Evolutionary conservation across 2,113 vertebrate species (phyloP).

Genomic region (Bubo bubo): DNA sequence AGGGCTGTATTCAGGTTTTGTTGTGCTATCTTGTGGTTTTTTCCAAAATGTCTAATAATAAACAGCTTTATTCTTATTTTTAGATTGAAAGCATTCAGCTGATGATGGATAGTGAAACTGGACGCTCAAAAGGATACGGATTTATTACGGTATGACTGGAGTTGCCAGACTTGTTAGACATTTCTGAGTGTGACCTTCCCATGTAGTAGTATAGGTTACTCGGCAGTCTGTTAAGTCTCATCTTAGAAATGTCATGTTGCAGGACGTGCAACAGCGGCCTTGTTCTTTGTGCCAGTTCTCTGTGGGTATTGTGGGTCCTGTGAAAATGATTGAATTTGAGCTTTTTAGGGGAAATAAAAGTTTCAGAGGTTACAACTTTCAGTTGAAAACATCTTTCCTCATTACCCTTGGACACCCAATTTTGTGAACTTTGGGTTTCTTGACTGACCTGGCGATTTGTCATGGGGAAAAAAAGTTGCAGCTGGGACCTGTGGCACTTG

Average conservation of each 20-base stretch:
- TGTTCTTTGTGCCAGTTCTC: background rate
- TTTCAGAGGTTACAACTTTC: background rate
- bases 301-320: background rate
- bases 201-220: background rate
- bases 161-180: background rate
- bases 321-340: background rate
- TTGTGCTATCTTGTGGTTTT: background rate
- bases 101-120: constrained; percentile 98
- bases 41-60: background rate
- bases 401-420: background rate
- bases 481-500: background rate
- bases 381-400: background rate
- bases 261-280: background rate
- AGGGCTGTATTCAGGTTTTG: background rate
- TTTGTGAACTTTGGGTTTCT: background rate
- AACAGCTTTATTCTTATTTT: background rate
- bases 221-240: accelerated
- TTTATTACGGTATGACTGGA: constrained; percentile 90
- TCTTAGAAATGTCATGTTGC: background rate
- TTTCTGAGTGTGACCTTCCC: background rate
- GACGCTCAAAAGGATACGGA: constrained; percentile 94
- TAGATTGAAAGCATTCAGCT: constrained; percentile 98
- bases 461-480: background rate
- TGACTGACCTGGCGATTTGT: background rate
- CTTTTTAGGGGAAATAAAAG: background rate